Conservation (phyloP, 2,888 invertebrate genomes). For the Nomada ruficornis region DNA sequence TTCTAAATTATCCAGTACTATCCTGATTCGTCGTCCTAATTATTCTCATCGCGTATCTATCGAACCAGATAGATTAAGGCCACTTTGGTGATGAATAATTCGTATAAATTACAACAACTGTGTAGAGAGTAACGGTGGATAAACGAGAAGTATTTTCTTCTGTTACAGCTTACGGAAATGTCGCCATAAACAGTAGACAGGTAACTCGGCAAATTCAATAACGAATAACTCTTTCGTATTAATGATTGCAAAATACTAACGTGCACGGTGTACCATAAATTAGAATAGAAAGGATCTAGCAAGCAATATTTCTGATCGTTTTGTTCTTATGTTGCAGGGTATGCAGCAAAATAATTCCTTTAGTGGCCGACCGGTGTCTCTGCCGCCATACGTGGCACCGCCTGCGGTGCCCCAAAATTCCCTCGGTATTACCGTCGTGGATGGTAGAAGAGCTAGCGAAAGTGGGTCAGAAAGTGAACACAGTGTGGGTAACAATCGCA, state of each 20-base stretch:
- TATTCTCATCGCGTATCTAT: neutral
- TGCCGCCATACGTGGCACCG: slow-evolving; percentile 84
- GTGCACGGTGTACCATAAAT: too few relatives aligned
- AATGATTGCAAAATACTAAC: too few relatives aligned
- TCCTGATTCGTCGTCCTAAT: slow-evolving; percentile 7
- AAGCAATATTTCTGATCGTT: slow-evolving; percentile 1
- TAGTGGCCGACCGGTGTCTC: slow-evolving; percentile 81
- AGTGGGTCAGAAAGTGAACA: slow-evolving; percentile 83
- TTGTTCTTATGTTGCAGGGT: slow-evolving; percentile 61
- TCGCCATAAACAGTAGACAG: slow-evolving; percentile 80
- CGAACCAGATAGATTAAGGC: neutral
- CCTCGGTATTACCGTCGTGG: slow-evolving; percentile 77
- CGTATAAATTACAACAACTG: neutral
- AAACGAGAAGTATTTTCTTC: slow-evolving; percentile 43
- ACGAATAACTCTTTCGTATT: neutral
- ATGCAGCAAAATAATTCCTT: slow-evolving; percentile 78
- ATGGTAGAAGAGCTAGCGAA: slow-evolving; percentile 82
- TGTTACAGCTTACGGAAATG: slow-evolving; percentile 84
- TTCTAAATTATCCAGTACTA: slow-evolving; percentile 32
- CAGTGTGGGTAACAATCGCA: slow-evolving; percentile 82
- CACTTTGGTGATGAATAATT: too few relatives aligned
- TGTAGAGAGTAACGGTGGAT: neutral
- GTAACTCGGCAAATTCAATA: slow-evolving; percentile 64
- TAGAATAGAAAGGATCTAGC: neutral
- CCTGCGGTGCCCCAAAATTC: slow-evolving; percentile 79